Percentiles rank a stretch among this genome's conserved stretches.
These are phyloP conservation scores for Venturia canescens DNA, from an alignment of 1,140 invertebrate genomes.

Conservation along the genomic window DNA sequence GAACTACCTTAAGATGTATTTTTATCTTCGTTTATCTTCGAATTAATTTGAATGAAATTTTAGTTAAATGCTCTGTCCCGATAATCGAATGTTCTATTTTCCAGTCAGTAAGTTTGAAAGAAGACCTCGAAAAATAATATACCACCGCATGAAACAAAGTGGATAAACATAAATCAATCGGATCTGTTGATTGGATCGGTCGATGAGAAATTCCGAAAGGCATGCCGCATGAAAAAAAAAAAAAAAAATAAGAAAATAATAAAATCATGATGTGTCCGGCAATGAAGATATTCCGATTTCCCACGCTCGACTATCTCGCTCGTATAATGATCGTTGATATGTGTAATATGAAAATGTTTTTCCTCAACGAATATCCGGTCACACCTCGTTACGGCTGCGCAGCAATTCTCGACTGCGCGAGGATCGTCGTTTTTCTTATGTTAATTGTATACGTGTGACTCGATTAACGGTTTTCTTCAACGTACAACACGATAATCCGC, in stretches of 20 bases:
- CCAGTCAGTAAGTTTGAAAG: too few relatives aligned
- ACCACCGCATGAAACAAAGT: too few relatives aligned
- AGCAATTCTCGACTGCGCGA: background rate
- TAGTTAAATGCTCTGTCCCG: too few relatives aligned
- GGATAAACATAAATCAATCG: too few relatives aligned
- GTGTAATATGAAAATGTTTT: slow-evolving; percentile 42
- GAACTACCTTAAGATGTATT: too few relatives aligned
- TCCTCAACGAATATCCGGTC: slow-evolving; percentile 44
- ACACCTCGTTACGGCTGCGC: slow-evolving; percentile 48
- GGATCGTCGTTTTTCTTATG: background rate
- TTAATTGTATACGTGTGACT: slow-evolving; percentile 46
- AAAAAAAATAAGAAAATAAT: slow-evolving; percentile 48
- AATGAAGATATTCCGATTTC: slow-evolving; percentile 40
- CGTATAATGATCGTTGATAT: slow-evolving; percentile 8
- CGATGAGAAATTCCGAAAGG: slow-evolving; percentile 51
- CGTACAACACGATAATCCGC: background rate
- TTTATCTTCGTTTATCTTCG: too few relatives aligned
- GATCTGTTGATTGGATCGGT: too few relatives aligned
- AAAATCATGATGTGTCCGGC: background rate
- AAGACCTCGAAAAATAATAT: too few relatives aligned
- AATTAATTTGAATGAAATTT: too few relatives aligned
- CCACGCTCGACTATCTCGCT: slow-evolving; percentile 35
- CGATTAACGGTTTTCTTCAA: slow-evolving; percentile 48
- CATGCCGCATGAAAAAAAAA: too few relatives aligned
- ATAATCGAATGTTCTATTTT: too few relatives aligned